phyloP scores from a whole-genome alignment of 2,113 vertebrate genomes.

The Diadophis punctatus region DNA sequence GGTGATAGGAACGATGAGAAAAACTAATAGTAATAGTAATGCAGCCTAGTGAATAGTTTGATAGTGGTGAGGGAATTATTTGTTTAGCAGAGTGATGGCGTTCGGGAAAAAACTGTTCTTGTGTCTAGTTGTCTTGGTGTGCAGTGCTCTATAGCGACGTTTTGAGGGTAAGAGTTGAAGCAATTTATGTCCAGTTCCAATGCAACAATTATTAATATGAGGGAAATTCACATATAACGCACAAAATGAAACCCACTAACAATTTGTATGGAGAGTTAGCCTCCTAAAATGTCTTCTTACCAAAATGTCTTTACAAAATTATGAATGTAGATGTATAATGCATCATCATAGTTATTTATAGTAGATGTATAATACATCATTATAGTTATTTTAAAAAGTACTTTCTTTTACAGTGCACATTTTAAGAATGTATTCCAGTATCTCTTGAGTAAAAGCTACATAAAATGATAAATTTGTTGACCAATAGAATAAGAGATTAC shows the following conservation, averaged over 20 bases:
- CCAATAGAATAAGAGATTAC: not conserved
- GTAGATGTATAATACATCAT: not conserved
- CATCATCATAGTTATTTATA: not conserved
- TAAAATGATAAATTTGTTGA: not conserved
- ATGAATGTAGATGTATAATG: not conserved
- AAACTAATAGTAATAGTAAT: no score
- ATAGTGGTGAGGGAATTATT: no score
- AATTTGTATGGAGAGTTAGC: not conserved
- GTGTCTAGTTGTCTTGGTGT: no score
- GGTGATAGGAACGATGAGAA: no score
- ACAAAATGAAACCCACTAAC: not conserved
- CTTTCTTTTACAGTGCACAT: not conserved
- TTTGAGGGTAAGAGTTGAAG: no score
- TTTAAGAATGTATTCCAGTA: not conserved
- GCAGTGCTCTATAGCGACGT: no score
- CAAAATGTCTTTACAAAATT: not conserved
- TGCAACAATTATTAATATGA: not conserved
- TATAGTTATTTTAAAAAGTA: not conserved
- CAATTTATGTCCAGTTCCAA: no score
- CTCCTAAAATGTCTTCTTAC: not conserved
- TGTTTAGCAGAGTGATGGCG: no score
- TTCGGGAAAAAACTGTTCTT: no score
- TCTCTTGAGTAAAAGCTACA: not conserved
- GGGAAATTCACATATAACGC: not conserved
- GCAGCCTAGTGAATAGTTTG: no score